phyloP scores from a whole-genome alignment of 2,888 invertebrate species.

The Apotomis turbidana region DNA sequence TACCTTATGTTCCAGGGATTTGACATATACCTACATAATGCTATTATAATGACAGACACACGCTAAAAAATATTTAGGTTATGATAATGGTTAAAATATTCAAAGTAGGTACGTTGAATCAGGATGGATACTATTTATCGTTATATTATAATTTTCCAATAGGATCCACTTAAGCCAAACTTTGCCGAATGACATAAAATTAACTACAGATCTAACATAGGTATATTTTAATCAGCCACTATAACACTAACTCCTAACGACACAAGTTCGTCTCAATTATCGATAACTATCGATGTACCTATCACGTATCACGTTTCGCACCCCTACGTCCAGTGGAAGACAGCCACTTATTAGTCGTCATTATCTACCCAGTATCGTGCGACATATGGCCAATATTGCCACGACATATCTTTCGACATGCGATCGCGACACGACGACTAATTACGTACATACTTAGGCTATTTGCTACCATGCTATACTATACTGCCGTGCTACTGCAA shows the following conservation, averaged over 20 bases:
- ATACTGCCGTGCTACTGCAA: no score
- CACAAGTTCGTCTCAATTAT: conserved; percentile 39
- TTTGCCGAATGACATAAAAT: no score
- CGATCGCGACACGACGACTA: conserved; percentile 65
- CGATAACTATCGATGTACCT: conserved; percentile 46
- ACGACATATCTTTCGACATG: conserved; percentile 71
- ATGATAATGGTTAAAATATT: no score
- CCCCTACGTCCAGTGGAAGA: conserved; percentile 74
- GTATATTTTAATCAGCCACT: background rate
- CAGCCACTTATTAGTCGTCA: conserved; percentile 81
- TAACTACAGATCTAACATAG: no score
- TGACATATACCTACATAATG: no score
- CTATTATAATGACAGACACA: no score
- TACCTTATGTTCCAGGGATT: no score
- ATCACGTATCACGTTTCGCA: conserved; percentile 44
- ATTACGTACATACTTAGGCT: conserved; percentile 32
- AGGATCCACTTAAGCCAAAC: no score
- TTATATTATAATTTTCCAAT: no score
- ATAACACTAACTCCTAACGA: background rate
- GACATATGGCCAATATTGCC: conserved; percentile 81
- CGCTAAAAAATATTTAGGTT: no score
- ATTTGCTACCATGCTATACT: conserved; percentile 17
- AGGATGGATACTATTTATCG: no score
- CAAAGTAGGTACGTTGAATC: no score
- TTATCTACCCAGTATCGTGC: conserved; percentile 80